Base-by-base conservation (phyloP, 2,888 invertebrate species). In the Suillia variegata region DNA sequence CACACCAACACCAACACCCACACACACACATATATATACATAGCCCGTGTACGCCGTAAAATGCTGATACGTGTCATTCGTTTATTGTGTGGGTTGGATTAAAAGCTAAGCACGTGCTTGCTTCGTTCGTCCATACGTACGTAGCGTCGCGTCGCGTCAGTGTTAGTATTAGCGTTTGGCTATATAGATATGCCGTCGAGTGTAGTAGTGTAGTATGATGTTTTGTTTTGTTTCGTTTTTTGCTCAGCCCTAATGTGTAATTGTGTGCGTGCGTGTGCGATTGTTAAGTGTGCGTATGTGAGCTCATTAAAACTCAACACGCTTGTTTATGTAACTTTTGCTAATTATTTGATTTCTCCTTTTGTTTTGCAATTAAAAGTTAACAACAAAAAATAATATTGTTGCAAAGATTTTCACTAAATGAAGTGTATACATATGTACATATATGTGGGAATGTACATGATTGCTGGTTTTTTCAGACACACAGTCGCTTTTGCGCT, bases 81-180 rank as follows among this genome's bases (percentile, higher is more conserved):
- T 65, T 66, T 65, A 66, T 66, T 66, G 63, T 63, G 59, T 65
- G 66, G 66, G 66, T 66, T 64, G 66, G 62, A 65, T 65, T 63
- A 65, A 60, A 49, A 58, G 59, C 59, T 57, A 52, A 55, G 59
- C 63, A 63, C 56, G 51, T 51, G 17, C 42, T 50, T 38, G n/a
- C n/a, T n/a, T n/a, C n/a, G n/a, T n/a, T n/a, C n/a, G n/a, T n/a
- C n/a, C n/a, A n/a, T n/a, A n/a, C n/a, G n/a, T n/a, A n/a, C n/a
- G n/a, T n/a, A n/a, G n/a, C n/a, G n/a, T n/a, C n/a, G n/a, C n/a
- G n/a, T n/a, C n/a, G n/a, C n/a, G n/a, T n/a, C n/a, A n/a, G n/a
- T n/a, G n/a, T n/a, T 38, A 13, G 38, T 13, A 4, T 38, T 38
- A 4, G 4, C 38, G 6, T 38, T 38, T 38, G 6, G n/a, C 13